A percentile compares a stretch with the other conserved stretches of the same genome.
phyloP scores from a whole-genome alignment of 2,888 invertebrate species.

The Capitulum mitella region DNA sequence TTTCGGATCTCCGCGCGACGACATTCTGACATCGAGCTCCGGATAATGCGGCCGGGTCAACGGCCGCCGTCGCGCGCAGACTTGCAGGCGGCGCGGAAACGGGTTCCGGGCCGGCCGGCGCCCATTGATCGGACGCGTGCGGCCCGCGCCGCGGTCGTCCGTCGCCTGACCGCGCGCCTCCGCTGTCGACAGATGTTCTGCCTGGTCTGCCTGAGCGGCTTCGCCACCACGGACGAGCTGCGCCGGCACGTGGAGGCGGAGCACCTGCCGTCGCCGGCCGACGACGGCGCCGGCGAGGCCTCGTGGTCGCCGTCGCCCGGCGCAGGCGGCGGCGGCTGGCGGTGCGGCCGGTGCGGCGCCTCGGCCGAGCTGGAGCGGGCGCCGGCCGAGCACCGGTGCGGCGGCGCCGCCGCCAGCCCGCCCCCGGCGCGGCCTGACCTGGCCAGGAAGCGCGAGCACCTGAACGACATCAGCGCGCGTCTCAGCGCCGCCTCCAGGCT shows the following conservation, averaged over 20 bases:
- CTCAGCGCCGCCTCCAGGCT: background rate
- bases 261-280: constrained; percentile 23
- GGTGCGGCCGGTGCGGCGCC: constrained; percentile 47
- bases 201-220: constrained; percentile 33
- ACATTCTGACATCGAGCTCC: background rate
- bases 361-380: constrained; percentile 89
- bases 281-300: background rate
- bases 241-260: constrained; percentile 32
- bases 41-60: background rate
- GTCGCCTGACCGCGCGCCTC: background rate
- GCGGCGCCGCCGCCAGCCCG: constrained; percentile 53
- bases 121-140: no score
- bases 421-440: background rate
- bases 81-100: background rate
- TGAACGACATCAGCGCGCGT: constrained; percentile 5
- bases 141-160: background rate
- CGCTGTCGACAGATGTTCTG: constrained; percentile 33
- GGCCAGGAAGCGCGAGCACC: background rate
- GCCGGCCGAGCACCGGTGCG: constrained; percentile 81
- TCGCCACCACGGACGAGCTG: constrained; percentile 31
- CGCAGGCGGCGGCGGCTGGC: background rate
- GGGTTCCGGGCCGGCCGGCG: background rate
- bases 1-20: background rate
- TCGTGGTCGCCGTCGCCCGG: background rate
- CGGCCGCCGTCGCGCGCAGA: background rate